phyloP scores from a whole-genome alignment of 2,113 vertebrate species.

The Tetrao urogallus region DNA sequence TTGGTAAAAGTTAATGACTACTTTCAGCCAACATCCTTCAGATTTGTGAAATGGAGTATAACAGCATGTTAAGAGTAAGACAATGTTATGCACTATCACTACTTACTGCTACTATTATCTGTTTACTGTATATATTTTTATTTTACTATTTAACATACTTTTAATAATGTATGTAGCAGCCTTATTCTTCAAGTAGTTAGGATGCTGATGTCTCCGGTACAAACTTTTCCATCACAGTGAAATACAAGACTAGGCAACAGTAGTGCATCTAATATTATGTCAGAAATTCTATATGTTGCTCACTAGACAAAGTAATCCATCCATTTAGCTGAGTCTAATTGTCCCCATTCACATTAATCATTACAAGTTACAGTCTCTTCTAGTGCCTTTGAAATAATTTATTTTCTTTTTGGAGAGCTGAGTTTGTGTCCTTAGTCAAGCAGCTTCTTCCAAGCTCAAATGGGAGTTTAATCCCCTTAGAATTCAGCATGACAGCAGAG shows the following conservation, averaged over 20 bases:
- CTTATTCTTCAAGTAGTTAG: background rate
- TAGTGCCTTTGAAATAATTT: background rate
- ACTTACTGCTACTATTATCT: background rate
- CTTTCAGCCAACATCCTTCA: background rate
- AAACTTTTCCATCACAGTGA: background rate
- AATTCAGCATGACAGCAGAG: background rate
- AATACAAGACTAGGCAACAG: background rate
- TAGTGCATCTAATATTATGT: background rate
- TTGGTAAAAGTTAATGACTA: background rate
- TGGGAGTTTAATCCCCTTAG: background rate
- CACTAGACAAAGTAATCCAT: background rate
- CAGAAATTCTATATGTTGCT: background rate
- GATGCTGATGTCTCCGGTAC: background rate
- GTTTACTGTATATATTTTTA: background rate
- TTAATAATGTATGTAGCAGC: background rate
- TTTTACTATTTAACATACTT: background rate
- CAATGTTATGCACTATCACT: background rate
- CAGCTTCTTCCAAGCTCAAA: background rate
- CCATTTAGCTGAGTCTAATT: background rate
- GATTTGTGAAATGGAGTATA: background rate
- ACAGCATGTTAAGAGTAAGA: background rate
- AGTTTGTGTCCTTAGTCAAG: background rate
- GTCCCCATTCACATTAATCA: background rate
- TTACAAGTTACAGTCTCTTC: background rate
- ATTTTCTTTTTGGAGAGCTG: background rate